Evolutionary conservation across 1,140 invertebrate species (phyloP), one percentile per base, ranked within the genome.

Genomic region (Lasaia peninsularis): DNA sequence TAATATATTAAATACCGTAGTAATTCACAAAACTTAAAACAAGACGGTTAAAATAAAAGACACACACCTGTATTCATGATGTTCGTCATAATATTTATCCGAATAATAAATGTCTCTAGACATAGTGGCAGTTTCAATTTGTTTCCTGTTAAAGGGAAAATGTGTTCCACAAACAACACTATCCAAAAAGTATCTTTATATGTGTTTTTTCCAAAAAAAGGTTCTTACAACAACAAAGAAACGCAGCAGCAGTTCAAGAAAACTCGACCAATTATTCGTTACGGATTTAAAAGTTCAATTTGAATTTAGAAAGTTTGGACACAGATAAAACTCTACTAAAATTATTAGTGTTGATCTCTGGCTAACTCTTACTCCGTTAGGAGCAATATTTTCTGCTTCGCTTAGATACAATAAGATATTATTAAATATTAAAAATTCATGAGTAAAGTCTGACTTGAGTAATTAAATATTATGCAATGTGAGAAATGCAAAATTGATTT

Each of bases 81-180:
- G 91, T 59, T 96, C 95, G 80, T 97, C 96, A 78, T 93, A 95
- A 81, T 98, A 98, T 92, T 97, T 97, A 58, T 96, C 94, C 0
- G 96, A 97, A 87, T 98, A 98, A 75, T 95, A 97, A 67, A 97
- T 97, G 48, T 95, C 91, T 67, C 91, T 88, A 34, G 77, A 73
- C 81, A 87, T 87, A 24, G 56, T 80, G 48, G 60, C 35, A 61
- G 31, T 58, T 40, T 12, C 3, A 16, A 9, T 21, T 34, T 51
- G 0, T 44, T 32, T n/a, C 32, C 32, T 18, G 8, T n/a, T n/a
- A n/a, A 51, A 11, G 20, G 40, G 40, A 44, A 44, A 44, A 10
- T 44, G 8, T 11, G 20, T 4, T 44, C 7, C 7, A 5, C 1
- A 20, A 20, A 44, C 7, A 44, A 44, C 40, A 44, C 40, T 44